Base-by-base conservation (phyloP, 2,113 vertebrate species). In the Meleagris gallopavo region DNA sequence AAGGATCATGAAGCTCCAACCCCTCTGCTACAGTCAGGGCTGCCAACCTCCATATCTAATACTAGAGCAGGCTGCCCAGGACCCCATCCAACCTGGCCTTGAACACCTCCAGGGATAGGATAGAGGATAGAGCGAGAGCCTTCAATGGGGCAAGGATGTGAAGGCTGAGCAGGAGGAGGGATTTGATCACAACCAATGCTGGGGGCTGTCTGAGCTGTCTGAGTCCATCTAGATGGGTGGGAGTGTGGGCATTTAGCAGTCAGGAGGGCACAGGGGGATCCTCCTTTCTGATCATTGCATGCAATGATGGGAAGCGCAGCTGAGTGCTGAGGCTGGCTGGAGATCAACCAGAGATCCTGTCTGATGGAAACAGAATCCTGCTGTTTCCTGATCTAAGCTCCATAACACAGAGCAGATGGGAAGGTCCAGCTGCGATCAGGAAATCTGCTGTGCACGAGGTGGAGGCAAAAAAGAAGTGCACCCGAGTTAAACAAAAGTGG, bases 321-420 rank as follows among this genome's bases (percentile, higher is more conserved):
- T 2, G 30, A 40, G 52, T 78, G 76, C 84, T 1, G 3, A 57
- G 36, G 62, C 77, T 94, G 95, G 83, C 89, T 2, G 9, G 77
- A 83, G 74, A 95, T 66, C 93, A 94, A 87, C 41, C 77, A 76
- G 82, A 92, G 90, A 92, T 93, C 85, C 90, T 95, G 93, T 22
- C 57, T 77, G 74, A 62, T 92, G 92, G 76, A 93, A 94, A 86
- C 88, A 77, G 72, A 85, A 70, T 46, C 69, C 61, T 86, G 54
- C 93, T 85, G 83, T 66, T 96, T 96, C 95, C 95, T 92, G 71
- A 88, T 81, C 83, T 7, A 50, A 93, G 81, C 79, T 73, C 70
- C 3, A 0, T 40, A 86, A 93, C 81, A 81, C 45, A 76, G 90
- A 96, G 89, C 93, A 95, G 89, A 94, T 94, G 94, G 21, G 75